These are phyloP conservation scores for Seriola dumerili DNA, from an alignment of 2,113 vertebrate genomes.

Conservation along the genomic window DNA sequence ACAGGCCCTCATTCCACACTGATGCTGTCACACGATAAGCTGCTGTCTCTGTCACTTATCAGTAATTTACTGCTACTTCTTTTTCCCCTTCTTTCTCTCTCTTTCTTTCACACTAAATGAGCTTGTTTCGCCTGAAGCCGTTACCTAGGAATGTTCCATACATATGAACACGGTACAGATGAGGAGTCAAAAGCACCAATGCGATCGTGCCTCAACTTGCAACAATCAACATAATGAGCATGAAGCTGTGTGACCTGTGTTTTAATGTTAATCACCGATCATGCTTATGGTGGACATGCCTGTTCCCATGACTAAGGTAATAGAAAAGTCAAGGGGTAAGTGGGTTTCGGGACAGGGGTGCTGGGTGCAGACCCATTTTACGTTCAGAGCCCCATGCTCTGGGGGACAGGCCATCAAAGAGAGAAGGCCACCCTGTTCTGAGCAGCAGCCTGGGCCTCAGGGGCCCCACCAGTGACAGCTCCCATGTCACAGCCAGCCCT, in stretches of 20 bases:
- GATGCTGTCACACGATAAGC: slow-evolving; percentile 83
- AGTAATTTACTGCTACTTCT: slow-evolving; percentile 81
- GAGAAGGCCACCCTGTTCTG: slow-evolving; percentile 76
- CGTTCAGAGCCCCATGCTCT: slow-evolving; percentile 58
- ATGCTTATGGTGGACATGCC: slow-evolving; percentile 59
- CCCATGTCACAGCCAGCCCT: slow-evolving; percentile 73
- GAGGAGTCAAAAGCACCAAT: slow-evolving; percentile 20
- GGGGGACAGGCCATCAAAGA: slow-evolving; percentile 71
- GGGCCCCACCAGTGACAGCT: slow-evolving; percentile 75
- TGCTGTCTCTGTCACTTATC: slow-evolving; percentile 79
- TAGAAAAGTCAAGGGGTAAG: slow-evolving; percentile 65
- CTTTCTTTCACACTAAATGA: slow-evolving; percentile 70
- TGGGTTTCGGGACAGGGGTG: slow-evolving; percentile 67
- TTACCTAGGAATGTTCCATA: slow-evolving; percentile 64
- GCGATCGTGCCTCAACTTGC: slow-evolving; percentile 62
- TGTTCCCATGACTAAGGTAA: slow-evolving; percentile 65
- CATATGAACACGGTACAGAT: slow-evolving; percentile 32
- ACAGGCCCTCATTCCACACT: slow-evolving; percentile 84
- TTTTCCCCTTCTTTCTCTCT: slow-evolving; percentile 51
- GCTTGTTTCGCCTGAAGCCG: slow-evolving; percentile 70
- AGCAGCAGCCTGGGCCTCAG: slow-evolving; percentile 64
- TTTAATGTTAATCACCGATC: slow-evolving; percentile 72
- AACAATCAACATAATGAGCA: slow-evolving; percentile 45
- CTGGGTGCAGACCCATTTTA: slow-evolving; percentile 56
- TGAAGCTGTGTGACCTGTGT: slow-evolving; percentile 35